Evolutionary conservation across 2,113 vertebrate species (phyloP).

Genomic region (Ploceus nigricollis): DNA sequence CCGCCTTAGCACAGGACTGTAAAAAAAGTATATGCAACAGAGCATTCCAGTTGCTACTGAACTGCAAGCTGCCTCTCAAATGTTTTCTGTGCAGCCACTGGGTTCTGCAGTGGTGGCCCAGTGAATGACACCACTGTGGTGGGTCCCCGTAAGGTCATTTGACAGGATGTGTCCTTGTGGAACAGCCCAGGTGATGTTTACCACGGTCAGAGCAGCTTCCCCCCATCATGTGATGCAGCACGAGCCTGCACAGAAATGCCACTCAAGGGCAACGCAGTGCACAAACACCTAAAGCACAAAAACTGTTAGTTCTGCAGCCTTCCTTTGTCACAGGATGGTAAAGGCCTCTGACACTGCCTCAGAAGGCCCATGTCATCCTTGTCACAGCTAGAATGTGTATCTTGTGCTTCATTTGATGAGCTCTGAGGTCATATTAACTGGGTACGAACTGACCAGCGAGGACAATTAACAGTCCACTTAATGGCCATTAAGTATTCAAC

Average conservation of each 20-base stretch:
- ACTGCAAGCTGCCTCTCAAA: not conserved
- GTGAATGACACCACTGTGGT: not conserved
- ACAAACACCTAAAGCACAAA: not conserved
- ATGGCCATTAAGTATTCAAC: not conserved
- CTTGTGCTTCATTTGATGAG: not conserved
- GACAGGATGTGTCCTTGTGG: not conserved
- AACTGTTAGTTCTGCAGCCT: not conserved
- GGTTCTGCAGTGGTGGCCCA: not conserved
- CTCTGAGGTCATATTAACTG: not conserved
- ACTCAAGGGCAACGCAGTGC: not conserved
- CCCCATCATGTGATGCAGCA: not conserved
- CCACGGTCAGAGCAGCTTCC: not conserved
- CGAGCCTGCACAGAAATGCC: not conserved
- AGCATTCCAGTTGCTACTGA: not conserved
- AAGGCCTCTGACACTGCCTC: not conserved
- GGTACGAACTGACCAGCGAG: not conserved
- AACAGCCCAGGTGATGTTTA: not conserved
- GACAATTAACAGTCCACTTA: not conserved
- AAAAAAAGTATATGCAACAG: not conserved
- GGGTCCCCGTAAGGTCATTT: accelerated
- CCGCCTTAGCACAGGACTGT: accelerated
- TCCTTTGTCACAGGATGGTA: not conserved
- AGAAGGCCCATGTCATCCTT: not conserved
- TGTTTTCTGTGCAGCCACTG: not conserved
- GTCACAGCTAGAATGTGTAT: not conserved